These are phyloP conservation scores for Andrena cerasifolii DNA, from an alignment of 1,140 invertebrate species.

Conservation along the genomic window DNA sequence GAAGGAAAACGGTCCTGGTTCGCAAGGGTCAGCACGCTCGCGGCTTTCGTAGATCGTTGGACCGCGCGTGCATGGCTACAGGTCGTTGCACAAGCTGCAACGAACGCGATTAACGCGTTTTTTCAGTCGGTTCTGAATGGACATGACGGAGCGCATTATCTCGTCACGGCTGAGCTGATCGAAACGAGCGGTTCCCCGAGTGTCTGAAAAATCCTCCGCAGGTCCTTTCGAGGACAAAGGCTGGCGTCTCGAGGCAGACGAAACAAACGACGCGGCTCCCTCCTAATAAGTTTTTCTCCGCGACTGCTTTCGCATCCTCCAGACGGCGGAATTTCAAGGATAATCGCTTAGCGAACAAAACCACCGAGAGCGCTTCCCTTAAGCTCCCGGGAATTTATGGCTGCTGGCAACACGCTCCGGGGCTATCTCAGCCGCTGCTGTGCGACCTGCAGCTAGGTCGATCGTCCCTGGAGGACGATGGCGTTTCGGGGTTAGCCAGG, in stretches of 20 bases:
- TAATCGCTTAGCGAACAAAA: slow-evolving; percentile 20
- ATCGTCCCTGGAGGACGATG: neutral
- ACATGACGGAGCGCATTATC: slow-evolving; percentile 1
- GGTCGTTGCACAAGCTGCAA: neutral
- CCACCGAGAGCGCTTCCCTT: slow-evolving; percentile 46
- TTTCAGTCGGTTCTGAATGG: neutral
- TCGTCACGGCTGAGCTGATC: neutral
- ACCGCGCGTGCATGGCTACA: neutral
- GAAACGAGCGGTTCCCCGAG: neutral
- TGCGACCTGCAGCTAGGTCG: too few relatives aligned
- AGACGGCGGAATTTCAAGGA: slow-evolving; percentile 47
- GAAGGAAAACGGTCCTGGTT: slow-evolving; percentile 4
- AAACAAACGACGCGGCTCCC: too few relatives aligned
- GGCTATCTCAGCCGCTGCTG: neutral
- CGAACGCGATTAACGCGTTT: neutral
- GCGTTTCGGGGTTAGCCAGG: neutral
- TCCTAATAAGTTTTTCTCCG: neutral
- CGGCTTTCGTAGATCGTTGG: neutral
- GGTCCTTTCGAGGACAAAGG: too few relatives aligned
- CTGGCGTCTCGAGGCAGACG: too few relatives aligned
- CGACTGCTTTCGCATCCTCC: too few relatives aligned
- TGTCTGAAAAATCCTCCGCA: neutral
- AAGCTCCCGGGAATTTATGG: slow-evolving; percentile 31
- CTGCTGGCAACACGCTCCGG: too few relatives aligned
- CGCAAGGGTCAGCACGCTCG: neutral